Conservation (phyloP, 2,113 vertebrate genomes). For the Mixornis gularis region DNA sequence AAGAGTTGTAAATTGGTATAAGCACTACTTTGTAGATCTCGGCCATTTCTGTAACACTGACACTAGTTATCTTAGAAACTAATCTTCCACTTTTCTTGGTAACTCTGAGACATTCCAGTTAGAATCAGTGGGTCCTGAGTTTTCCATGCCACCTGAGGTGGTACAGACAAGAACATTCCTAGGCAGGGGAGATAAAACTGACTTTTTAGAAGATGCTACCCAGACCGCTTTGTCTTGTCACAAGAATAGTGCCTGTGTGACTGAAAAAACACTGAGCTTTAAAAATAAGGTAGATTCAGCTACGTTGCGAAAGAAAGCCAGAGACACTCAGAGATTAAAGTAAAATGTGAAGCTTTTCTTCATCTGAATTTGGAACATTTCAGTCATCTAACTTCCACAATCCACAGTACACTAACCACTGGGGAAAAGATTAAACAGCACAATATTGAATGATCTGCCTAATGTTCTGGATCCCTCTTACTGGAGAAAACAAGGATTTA, state of each 20-base stretch:
- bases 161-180: background rate
- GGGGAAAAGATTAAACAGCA: background rate
- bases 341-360: background rate
- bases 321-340: background rate
- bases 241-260: background rate
- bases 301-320: background rate
- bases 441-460: background rate
- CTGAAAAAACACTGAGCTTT: background rate
- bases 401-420: background rate
- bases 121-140: background rate
- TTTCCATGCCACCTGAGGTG: background rate
- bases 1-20: background rate
- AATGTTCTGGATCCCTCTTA: background rate
- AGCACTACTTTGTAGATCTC: background rate
- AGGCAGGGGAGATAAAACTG: background rate
- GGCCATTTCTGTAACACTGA: background rate
- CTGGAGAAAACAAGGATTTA: background rate
- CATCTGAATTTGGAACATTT: background rate
- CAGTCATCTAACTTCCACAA: background rate
- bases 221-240: background rate
- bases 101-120: background rate
- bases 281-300: background rate
- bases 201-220: background rate
- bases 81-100: background rate
- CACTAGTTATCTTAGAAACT: background rate